Base-by-base conservation (phyloP, 2,797 vertebrate species). In the Dendrocincla tyrannina region DNA sequence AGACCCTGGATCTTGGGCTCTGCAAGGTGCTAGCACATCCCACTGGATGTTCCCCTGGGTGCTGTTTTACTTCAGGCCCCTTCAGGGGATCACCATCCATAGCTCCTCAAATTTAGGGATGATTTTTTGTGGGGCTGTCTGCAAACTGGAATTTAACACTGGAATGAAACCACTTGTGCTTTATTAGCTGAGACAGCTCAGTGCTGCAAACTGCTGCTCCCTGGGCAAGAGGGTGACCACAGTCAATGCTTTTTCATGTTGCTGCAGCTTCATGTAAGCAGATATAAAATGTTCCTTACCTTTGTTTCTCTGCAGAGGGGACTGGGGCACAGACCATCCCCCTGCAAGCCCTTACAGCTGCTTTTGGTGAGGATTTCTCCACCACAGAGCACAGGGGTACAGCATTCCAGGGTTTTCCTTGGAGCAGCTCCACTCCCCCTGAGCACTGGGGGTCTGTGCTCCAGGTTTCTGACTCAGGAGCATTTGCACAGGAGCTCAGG, bases 181-280 rank as follows among this genome's bases (percentile, higher is more conserved):
- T 49, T 13, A 12, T 20, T n/a, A 10, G 18, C 52, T 52, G 22
- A 9, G 25, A 1, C 5, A 22, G 30, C 47, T 69, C 46, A 23
- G 30, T 1, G 6, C 53, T 42, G 44, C 18, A 11, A 17, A 17
- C 18, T 5, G 13, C 28, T 44, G 39, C 49, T 68, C 27, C 27
- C 63, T 30, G 35, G 63, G 49, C 32, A 63, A n/a, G 32, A 49
- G 27, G 58, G 66, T 41, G 39, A 46, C 37, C 37, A 1, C 28
- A 25, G 33, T 1, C n/a, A 64, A 24, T 0, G 0, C 39, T 20
- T 12, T 35, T 41, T n/a, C 10, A 3, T 6, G 14, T 13, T 33
- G 39, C 47, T 63, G 72, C 24, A 56, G 59, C 60, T 9, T 2
- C 32, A 17, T 13, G 18, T 15, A 39, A 85, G 24, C 22, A 25